phyloP scores from a whole-genome alignment of 2,888 invertebrate species.

The Brachypalpus laphriformis region DNA sequence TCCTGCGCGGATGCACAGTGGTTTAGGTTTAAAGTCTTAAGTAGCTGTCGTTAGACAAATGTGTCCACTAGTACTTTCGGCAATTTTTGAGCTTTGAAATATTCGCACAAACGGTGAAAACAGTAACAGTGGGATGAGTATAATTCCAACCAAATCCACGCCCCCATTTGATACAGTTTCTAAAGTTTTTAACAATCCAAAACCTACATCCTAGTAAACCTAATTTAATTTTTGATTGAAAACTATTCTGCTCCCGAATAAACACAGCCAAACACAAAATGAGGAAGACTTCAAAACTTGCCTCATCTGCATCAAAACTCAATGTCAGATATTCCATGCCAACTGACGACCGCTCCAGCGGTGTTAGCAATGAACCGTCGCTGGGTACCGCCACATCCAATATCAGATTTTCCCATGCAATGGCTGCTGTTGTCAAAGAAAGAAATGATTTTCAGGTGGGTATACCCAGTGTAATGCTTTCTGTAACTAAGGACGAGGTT shows the following conservation, averaged over 20 bases:
- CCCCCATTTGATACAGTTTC: too few species aligned
- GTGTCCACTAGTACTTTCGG: too few species aligned
- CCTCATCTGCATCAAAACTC: background rate
- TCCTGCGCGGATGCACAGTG: too few species aligned
- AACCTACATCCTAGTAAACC: background rate
- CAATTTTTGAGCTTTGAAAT: too few species aligned
- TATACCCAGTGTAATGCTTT: too few species aligned
- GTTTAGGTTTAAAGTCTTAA: too few species aligned
- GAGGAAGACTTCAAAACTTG: background rate
- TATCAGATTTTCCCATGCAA: background rate
- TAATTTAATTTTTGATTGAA: background rate
- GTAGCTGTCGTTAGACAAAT: too few species aligned
- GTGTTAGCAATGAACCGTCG: background rate
- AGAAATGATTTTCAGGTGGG: slow-evolving; percentile 12
- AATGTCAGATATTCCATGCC: background rate
- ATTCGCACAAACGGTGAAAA: too few species aligned
- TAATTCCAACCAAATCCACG: too few species aligned
- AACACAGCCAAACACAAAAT: background rate
- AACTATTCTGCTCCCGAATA: too few species aligned
- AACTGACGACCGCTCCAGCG: background rate
- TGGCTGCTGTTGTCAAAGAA: background rate
- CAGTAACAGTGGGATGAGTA: too few species aligned
- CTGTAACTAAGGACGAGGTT: slow-evolving; percentile 24
- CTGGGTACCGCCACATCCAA: too few species aligned
- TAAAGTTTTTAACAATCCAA: background rate